These are phyloP conservation scores for Odontamblyopus lacepedii DNA, from an alignment of 2,797 vertebrate genomes.

Conservation along the genomic window DNA sequence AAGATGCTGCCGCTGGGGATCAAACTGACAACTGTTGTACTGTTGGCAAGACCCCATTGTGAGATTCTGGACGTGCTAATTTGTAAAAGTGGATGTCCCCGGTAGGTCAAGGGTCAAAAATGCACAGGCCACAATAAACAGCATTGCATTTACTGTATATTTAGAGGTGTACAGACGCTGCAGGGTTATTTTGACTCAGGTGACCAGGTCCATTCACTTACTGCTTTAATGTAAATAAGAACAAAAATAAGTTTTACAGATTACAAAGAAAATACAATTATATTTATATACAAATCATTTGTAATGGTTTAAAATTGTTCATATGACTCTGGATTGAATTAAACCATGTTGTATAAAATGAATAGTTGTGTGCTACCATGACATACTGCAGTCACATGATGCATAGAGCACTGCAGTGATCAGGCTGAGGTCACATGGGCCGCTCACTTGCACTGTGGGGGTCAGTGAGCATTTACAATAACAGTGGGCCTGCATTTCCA, in stretches of 20 bases:
- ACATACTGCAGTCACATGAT: constrained; percentile 26
- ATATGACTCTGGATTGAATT: constrained; percentile 18
- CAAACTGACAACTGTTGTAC: constrained; percentile 18
- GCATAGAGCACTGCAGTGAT: background rate
- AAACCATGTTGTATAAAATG: background rate
- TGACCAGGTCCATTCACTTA: background rate
- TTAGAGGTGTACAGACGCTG: background rate
- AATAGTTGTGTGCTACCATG: constrained; percentile 16
- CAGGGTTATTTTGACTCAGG: background rate
- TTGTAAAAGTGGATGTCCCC: background rate
- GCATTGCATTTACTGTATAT: constrained; percentile 7
- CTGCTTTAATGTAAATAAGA: background rate
- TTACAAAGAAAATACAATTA: background rate
- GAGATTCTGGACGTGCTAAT: background rate
- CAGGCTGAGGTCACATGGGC: constrained; percentile 1
- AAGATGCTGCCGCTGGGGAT: background rate
- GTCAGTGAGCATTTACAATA: background rate
- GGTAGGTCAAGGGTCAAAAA: background rate
- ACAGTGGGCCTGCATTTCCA: background rate
- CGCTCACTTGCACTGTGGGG: background rate
- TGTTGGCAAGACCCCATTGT: constrained; percentile 5
- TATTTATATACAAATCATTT: background rate
- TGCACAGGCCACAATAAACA: background rate
- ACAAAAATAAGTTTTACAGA: background rate
- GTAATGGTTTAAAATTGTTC: background rate